Conservation (phyloP, 1,140 invertebrate species). For the Macrobrachium rosenbergii region DNA sequence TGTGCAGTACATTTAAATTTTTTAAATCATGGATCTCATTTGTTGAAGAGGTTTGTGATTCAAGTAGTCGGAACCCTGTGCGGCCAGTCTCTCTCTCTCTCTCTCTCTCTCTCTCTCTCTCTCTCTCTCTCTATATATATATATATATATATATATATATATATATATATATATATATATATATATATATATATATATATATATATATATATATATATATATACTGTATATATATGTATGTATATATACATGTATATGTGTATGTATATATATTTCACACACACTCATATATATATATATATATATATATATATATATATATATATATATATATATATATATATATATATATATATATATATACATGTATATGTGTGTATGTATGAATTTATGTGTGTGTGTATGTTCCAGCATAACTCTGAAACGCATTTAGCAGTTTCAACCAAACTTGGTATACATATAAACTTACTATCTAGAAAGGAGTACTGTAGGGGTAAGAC, state of each 20-base stretch:
- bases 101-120: not conserved
- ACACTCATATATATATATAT: not conserved
- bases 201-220: conserved; percentile 27
- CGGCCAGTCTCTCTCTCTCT: not conserved
- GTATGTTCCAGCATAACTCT: no score
- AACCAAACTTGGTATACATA: no score
- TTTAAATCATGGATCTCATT: no score
- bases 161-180: conserved; percentile 15
- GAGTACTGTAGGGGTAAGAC: no score
- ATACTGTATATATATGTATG: not conserved
- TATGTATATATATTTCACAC: no score
- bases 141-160: not conserved
- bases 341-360: conserved; percentile 28
- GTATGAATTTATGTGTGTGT: not conserved
- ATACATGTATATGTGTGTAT: not conserved
- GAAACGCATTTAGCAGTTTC: no score
- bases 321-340: conserved; percentile 32
- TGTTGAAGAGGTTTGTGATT: no score
- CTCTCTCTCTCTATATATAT: not conserved
- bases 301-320: conserved; percentile 17
- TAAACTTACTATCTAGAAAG: no score
- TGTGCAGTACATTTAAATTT: no score
- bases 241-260: no score
- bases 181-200: not conserved
- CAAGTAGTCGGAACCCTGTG: no score